phyloP scores from a whole-genome alignment of 2,888 invertebrate genomes.

The Pegoplata infirma region DNA sequence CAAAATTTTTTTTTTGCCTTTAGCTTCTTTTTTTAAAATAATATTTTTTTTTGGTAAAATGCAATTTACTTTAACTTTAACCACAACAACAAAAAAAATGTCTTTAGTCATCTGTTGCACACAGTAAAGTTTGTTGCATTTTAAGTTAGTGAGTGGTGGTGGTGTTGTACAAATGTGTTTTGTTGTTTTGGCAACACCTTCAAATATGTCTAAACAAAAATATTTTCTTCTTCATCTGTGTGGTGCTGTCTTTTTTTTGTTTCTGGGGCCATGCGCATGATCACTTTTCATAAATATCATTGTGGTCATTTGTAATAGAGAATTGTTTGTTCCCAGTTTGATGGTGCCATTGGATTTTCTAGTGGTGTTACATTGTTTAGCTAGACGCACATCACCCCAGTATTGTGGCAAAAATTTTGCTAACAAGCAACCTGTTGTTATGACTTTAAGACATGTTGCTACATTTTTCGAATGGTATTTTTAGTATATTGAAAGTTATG shows the following conservation, averaged over 20 bases:
- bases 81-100: conserved; percentile 23
- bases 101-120: conserved; percentile 26
- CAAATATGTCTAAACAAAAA: conserved; percentile 56
- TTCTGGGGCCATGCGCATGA: conserved; percentile 37
- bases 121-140: not conserved
- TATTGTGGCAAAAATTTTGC: conserved; percentile 21
- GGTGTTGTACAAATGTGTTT: conserved; percentile 42
- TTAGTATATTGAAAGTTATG: too few species aligned
- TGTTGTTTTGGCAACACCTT: conserved; percentile 65
- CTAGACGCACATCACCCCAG: conserved; percentile 22
- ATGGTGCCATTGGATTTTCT: conserved; percentile 38
- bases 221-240: conserved; percentile 34
- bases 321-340: conserved; percentile 1
- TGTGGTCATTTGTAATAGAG: conserved; percentile 49
- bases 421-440: conserved; percentile 59
- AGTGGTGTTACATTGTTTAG: conserved; percentile 36
- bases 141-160: conserved; percentile 13
- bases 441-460: conserved; percentile 8
- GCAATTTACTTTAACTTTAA: conserved; percentile 51
- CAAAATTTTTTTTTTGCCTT: conserved; percentile 46
- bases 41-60: conserved; percentile 32
- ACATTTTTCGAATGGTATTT: conserved; percentile 11
- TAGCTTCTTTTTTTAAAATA: conserved; percentile 38
- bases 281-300: conserved; percentile 63
- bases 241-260: conserved; percentile 34